Percentiles rank a stretch among this genome's conserved stretches.
These are phyloP conservation scores for Enteromius fasciolatus DNA, from an alignment of 2,797 vertebrate genomes.

Conservation along the genomic window DNA sequence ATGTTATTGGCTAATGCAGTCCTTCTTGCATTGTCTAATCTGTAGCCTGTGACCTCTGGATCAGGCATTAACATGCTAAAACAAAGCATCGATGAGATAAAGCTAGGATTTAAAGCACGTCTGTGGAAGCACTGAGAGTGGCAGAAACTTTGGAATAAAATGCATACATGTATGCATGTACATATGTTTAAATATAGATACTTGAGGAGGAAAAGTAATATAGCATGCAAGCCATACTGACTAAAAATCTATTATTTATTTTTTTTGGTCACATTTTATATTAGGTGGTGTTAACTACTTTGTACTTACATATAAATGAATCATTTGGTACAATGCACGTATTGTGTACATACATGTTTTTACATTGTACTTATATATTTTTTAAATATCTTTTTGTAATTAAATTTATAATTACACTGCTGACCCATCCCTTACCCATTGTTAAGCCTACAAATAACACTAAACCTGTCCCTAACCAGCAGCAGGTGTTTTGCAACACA, in stretches of 20 bases:
- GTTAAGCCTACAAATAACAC: no score
- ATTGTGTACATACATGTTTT: no score
- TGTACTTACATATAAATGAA: no score
- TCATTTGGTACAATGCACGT: no score
- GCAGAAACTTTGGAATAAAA: neutral
- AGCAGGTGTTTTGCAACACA: no score
- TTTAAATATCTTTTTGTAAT: no score
- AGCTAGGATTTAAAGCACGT: conserved; percentile 62
- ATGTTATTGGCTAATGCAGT: conserved; percentile 73
- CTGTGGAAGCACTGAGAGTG: conserved; percentile 53
- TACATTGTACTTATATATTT: no score
- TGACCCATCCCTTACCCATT: no score
- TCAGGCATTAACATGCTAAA: conserved; percentile 78
- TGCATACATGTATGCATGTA: neutral
- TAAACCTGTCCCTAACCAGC: no score
- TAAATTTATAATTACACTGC: no score
- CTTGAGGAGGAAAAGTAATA: neutral
- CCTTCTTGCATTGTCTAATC: conserved; percentile 75
- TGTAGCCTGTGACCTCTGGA: conserved; percentile 71
- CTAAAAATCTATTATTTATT: neutral
- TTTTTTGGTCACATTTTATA: neutral
- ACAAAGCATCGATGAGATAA: conserved; percentile 77
- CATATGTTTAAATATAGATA: neutral
- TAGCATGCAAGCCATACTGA: no score
- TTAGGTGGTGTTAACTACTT: no score